Conservation (phyloP, 2,113 vertebrate genomes). For the Nannobrachium achirus region DNA sequence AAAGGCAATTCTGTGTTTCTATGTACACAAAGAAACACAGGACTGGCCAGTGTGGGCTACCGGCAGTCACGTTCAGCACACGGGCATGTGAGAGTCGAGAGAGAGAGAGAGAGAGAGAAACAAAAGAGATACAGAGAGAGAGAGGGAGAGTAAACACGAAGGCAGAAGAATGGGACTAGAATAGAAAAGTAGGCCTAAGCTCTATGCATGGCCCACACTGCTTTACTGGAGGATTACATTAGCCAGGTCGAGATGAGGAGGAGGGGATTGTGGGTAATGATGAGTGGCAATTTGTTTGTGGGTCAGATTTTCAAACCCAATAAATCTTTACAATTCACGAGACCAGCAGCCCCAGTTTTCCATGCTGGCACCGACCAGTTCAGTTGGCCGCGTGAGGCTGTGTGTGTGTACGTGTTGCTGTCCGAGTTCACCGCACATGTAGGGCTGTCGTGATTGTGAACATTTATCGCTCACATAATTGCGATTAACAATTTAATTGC, state of each 20-base stretch:
- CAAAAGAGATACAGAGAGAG: neutral
- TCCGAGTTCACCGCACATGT: too few relatives aligned
- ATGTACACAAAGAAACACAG: neutral
- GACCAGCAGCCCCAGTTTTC: constrained; percentile 32
- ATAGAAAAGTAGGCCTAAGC: constrained; percentile 56
- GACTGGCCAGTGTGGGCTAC: constrained; percentile 31
- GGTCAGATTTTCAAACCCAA: constrained; percentile 79
- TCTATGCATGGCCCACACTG: constrained; percentile 10
- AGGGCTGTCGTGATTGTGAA: too few relatives aligned
- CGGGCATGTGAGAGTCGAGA: neutral
- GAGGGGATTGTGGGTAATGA: constrained; percentile 1
- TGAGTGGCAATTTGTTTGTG: constrained; percentile 66
- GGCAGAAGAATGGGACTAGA: constrained; percentile 22
- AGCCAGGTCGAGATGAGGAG: neutral
- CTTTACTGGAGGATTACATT: constrained; percentile 35
- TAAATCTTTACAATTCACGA: constrained; percentile 71
- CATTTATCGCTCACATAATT: too few relatives aligned
- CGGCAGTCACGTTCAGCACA: constrained; percentile 30
- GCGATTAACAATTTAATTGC: too few relatives aligned
- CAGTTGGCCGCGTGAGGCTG: neutral
- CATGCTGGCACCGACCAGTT: neutral
- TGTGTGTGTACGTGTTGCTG: constrained; percentile 8
- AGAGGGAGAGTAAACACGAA: constrained; percentile 46
- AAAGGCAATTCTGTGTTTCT: neutral
- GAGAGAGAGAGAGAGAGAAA: constrained; percentile 11